phyloP scores from a whole-genome alignment of 2,888 invertebrate species.

The Drosophila eohydei region DNA sequence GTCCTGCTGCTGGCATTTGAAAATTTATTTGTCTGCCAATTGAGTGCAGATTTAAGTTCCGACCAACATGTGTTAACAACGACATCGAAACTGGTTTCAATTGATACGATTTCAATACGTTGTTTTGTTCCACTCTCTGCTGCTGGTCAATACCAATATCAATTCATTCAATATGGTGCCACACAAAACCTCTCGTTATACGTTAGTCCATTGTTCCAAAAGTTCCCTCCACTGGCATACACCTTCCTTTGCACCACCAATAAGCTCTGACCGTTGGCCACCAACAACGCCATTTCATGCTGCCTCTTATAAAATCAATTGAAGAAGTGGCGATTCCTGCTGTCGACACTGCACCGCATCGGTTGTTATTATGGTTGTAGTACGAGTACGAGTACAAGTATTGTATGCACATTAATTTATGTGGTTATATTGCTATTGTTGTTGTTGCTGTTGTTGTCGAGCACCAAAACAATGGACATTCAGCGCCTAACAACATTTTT shows the following conservation, averaged over 20 bases:
- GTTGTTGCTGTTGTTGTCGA: conserved; percentile 26
- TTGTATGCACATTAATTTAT: conserved; percentile 71
- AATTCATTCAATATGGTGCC: conserved; percentile 70
- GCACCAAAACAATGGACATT: conserved; percentile 63
- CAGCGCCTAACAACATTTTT: conserved; percentile 36
- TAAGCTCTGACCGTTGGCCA: conserved; percentile 54
- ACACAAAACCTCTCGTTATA: conserved; percentile 46
- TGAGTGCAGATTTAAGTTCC: conserved; percentile 28
- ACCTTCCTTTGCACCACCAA: neutral
- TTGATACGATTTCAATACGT: conserved; percentile 55
- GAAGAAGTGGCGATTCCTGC: conserved; percentile 75
- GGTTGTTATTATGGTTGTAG: conserved; percentile 50
- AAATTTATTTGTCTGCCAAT: conserved; percentile 45
- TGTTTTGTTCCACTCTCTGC: conserved; percentile 24
- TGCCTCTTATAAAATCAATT: conserved; percentile 57
- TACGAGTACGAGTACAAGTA: conserved; percentile 36
- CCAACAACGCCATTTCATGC: conserved; percentile 63
- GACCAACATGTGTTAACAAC: conserved; percentile 72
- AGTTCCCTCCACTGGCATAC: conserved; percentile 27
- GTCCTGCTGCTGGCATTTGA: conserved; percentile 35
- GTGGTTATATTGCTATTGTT: conserved; percentile 52
- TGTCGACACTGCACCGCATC: conserved; percentile 63
- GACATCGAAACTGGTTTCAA: conserved; percentile 70
- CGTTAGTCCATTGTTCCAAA: conserved; percentile 65
- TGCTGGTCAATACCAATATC: conserved; percentile 38